Evolutionary conservation across 2,797 vertebrate genomes (phyloP).

Genomic region (Sebastes hubbsi): DNA sequence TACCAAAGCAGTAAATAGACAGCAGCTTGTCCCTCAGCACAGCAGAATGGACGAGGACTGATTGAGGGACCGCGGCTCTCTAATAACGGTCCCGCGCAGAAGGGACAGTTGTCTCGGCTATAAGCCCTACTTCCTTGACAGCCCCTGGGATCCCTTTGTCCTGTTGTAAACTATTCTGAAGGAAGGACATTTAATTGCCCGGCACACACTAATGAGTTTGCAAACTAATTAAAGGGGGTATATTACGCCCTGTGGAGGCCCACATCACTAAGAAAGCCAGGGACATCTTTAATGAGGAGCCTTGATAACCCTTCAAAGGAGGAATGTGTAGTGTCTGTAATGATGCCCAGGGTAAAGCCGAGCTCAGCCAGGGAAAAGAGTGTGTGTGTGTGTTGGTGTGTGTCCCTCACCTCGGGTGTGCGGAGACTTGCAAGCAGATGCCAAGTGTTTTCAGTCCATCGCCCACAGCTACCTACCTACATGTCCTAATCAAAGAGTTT

Average conservation of each 20-base stretch:
- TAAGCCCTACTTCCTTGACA: constrained; percentile 64
- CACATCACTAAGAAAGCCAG: constrained; percentile 78
- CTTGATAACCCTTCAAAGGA: constrained; percentile 85
- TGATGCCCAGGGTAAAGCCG: constrained; percentile 79
- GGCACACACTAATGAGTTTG: constrained; percentile 83
- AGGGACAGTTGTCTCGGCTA: constrained; percentile 54
- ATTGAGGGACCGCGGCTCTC: constrained; percentile 33
- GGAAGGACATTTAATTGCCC: constrained; percentile 83
- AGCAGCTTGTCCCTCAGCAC: constrained; percentile 22
- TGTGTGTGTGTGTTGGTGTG: constrained; percentile 23
- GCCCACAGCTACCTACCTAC: constrained; percentile 78
- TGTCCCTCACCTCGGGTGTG: constrained; percentile 66
- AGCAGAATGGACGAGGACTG: constrained; percentile 26
- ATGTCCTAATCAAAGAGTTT: constrained; percentile 78
- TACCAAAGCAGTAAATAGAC: neutral
- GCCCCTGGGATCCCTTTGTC: constrained; percentile 81
- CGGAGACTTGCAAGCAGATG: constrained; percentile 76
- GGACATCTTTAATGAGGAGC: constrained; percentile 85
- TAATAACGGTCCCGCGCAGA: constrained; percentile 44
- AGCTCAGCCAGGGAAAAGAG: constrained; percentile 56
- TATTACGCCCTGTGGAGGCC: constrained; percentile 78
- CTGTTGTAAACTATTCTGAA: constrained; percentile 77
- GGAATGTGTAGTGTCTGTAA: constrained; percentile 79
- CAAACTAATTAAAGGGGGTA: constrained; percentile 85
- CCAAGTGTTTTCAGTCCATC: constrained; percentile 78